Base-by-base conservation (phyloP, 2,797 vertebrate species). In the Pangasius mekongensis region DNA sequence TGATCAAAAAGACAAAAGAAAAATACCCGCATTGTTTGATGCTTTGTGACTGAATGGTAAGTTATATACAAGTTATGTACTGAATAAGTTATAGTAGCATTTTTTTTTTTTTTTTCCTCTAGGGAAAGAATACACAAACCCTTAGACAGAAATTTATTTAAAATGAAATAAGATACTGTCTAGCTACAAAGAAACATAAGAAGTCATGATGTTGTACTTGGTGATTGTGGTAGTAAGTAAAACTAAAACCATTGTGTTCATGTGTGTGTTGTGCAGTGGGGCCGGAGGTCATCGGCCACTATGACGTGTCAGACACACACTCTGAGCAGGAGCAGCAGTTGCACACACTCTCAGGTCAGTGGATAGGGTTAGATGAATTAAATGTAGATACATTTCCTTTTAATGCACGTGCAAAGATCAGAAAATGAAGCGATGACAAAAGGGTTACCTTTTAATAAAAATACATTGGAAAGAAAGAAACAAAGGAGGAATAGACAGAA, bases 221-320 rank as follows among this genome's bases (percentile, higher is more conserved):
- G 3, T 1, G 4, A n/a, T 67, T 66, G 14, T 56, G 7, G 39
- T 30, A 24, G 30, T 81, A n/a, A 81, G 49, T 52, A 73, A 87
- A 84, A 84, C 11, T 77, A 33, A 83, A 77, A 52, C 60, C 39
- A 5, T 14, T 69, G 71, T 90, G 66, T 87, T 77, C 74, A 20
- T 83, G 73, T 91, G 88, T 91, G 89, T 91, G 69, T 92, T 87
- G 89, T 95, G 95, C 98, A 99, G 98, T 97, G 96, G 98, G 98
- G 93, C 97, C 97, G 93, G 97, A 97, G 39, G 95, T 99, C 94
- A 95, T 98, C 94, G 97, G 97, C 95, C 98, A 98, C 96, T 99
- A 98, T 93, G 98, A 99, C 96, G 96, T 99, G 95, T 99, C 98
- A 94, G 98, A 98, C 95, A 98, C 98, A 94, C 97, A 98, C 96